phyloP scores from a whole-genome alignment of 2,888 invertebrate genomes.

The Leptogaster cylindrica region DNA sequence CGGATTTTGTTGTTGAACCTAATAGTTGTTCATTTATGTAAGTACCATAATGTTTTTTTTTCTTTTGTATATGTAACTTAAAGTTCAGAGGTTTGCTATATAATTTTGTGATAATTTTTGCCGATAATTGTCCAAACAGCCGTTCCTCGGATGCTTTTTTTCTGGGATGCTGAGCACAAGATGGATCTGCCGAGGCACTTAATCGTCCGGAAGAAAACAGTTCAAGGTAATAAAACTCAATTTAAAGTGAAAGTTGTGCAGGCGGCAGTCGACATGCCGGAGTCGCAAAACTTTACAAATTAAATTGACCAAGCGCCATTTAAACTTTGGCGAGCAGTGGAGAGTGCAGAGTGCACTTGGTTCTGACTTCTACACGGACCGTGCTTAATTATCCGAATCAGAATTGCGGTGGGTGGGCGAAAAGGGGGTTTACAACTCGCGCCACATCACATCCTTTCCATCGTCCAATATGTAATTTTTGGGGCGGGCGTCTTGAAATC shows the following conservation, averaged over 20 bases:
- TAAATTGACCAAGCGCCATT: slow-evolving; percentile 44
- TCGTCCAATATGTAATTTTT: too few species aligned
- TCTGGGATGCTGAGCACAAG: too few species aligned
- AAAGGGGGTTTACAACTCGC: background rate
- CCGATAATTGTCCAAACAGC: too few species aligned
- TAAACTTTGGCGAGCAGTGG: slow-evolving; percentile 47
- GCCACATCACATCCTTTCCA: too few species aligned
- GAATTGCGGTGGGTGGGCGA: background rate
- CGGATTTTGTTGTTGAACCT: too few species aligned
- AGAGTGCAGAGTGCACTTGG: slow-evolving; percentile 29
- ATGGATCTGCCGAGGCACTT: background rate
- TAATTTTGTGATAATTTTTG: too few species aligned
- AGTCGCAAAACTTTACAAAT: too few species aligned
- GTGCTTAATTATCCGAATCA: slow-evolving; percentile 24
- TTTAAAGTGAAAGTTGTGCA: slow-evolving; percentile 33
- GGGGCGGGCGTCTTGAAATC: background rate
- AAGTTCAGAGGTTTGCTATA: too few species aligned
- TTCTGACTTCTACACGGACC: background rate
- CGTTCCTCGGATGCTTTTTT: too few species aligned
- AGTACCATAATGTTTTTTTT: background rate
- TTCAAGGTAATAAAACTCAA: slow-evolving; percentile 33
- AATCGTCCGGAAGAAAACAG: too few species aligned
- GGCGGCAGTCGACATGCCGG: background rate
- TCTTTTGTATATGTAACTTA: background rate
- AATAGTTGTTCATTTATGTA: background rate